Conservation (phyloP, 2,113 vertebrate genomes). For the Ctenodactylus gundi region DNA sequence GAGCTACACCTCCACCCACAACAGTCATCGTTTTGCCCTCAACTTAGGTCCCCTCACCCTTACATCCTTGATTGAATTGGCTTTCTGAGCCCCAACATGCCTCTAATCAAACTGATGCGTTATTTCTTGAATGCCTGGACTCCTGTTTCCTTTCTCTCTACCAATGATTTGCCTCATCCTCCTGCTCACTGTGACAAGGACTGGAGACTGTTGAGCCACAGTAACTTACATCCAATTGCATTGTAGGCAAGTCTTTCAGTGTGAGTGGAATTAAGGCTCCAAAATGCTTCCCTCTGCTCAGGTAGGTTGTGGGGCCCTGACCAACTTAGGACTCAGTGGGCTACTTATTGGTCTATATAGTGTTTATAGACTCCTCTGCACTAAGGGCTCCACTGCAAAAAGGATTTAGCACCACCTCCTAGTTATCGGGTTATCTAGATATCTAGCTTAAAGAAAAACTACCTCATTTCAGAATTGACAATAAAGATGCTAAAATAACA, state of each 20-base stretch:
- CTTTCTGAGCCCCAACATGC: not conserved
- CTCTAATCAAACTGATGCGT: not conserved
- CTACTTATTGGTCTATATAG: not conserved
- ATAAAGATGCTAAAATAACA: slow-evolving; percentile 19
- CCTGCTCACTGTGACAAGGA: not conserved
- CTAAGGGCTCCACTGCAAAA: too few species aligned
- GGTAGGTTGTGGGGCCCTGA: not conserved
- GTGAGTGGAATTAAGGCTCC: not conserved
- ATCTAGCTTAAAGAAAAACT: not conserved
- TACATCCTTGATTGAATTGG: not conserved
- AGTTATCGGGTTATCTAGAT: not conserved
- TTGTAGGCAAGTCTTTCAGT: not conserved
- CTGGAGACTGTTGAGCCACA: not conserved
- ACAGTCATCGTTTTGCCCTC: not conserved
- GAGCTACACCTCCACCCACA: too few species aligned
- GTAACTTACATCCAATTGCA: not conserved
- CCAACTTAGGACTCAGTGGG: not conserved
- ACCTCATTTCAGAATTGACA: not conserved
- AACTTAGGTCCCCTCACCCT: not conserved
- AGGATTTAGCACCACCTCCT: not conserved
- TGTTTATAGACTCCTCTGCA: not conserved
- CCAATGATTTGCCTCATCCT: not conserved
- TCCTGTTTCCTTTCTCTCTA: not conserved
- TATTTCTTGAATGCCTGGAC: not conserved
- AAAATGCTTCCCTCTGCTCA: not conserved